These are phyloP conservation scores for Drosophila rhopaloa DNA, from an alignment of 1,140 invertebrate species.

Conservation along the genomic window DNA sequence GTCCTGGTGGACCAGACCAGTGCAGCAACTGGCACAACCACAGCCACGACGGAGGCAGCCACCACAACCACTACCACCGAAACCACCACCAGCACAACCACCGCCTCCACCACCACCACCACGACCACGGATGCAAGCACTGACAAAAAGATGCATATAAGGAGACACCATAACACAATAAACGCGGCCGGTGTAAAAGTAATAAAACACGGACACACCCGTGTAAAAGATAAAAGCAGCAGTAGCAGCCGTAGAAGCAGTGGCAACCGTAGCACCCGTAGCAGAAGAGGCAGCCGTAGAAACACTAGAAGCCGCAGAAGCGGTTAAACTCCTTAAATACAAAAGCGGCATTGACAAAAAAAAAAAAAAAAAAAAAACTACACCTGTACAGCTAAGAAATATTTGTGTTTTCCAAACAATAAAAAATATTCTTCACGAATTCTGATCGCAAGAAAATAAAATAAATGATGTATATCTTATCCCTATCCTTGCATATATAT, in stretches of 20 bases:
- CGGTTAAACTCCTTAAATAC: not conserved
- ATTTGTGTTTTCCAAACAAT: no score
- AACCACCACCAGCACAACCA: not conserved
- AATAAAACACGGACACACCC: no score
- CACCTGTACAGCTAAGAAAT: no score
- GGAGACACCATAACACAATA: no score
- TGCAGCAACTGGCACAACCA: not conserved
- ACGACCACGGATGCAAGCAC: slow-evolving; percentile 9
- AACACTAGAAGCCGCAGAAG: not conserved
- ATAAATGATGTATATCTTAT: no score
- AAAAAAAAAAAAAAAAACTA: not conserved
- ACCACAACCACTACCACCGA: slow-evolving; percentile 4
- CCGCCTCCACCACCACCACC: slow-evolving; percentile 8
- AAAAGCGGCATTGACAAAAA: not conserved
- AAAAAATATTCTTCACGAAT: no score
- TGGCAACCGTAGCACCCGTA: not conserved
- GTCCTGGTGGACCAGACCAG: slow-evolving; percentile 12
- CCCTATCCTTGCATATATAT: no score
- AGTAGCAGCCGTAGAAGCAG: no score
- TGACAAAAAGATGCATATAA: not conserved
- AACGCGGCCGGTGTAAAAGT: no score
- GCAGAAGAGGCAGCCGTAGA: no score
- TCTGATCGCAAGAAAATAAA: no score
- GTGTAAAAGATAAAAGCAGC: no score
- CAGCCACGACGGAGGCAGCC: slow-evolving; percentile 3